phyloP scores from a whole-genome alignment of 2,113 vertebrate species.

The Rhipidura dahli region DNA sequence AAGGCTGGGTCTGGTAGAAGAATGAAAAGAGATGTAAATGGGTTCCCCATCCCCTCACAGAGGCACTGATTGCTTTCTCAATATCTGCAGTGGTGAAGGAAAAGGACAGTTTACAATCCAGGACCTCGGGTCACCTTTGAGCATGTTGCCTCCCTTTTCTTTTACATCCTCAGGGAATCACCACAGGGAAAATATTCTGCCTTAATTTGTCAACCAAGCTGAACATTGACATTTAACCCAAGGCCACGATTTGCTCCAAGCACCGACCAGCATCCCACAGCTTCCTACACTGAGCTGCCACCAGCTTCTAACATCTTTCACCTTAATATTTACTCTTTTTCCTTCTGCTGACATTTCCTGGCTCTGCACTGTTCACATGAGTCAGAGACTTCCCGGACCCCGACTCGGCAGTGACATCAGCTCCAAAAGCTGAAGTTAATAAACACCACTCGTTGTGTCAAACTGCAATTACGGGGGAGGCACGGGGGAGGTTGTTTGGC shows the following conservation, averaged over 20 bases:
- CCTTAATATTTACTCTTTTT: background rate
- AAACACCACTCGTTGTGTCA: background rate
- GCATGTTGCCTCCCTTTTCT: background rate
- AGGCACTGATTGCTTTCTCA: background rate
- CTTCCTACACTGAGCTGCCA: background rate
- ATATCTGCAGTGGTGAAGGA: background rate
- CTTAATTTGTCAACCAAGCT: background rate
- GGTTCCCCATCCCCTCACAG: fast-evolving
- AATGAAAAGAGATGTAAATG: background rate
- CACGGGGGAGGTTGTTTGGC: background rate
- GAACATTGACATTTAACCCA: background rate
- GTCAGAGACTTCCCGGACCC: conserved; percentile 11
- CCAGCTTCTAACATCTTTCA: background rate
- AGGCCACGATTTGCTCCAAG: background rate
- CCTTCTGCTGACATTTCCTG: background rate
- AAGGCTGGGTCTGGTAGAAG: background rate
- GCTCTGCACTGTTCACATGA: background rate
- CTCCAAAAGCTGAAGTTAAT: background rate
- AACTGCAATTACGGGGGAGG: background rate
- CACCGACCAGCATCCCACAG: background rate
- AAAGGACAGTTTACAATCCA: background rate
- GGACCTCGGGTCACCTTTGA: background rate
- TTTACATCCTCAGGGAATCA: background rate
- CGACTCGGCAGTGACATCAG: background rate
- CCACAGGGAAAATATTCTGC: background rate